Conservation (phyloP, 2,888 invertebrate genomes). For the Neoascia interrupta region DNA sequence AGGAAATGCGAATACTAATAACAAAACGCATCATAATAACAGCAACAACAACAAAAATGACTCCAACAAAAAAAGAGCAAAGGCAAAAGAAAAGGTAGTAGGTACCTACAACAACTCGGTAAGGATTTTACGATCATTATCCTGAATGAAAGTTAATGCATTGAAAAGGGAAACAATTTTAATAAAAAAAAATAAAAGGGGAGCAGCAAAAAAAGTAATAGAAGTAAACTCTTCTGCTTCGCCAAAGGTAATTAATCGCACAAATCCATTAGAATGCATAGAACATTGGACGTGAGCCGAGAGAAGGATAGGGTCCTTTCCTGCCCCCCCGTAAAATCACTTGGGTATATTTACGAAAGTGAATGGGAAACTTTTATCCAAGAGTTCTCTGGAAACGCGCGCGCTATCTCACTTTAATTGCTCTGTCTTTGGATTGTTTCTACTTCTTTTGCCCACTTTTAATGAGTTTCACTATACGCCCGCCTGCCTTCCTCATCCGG, state of each 20-base stretch:
- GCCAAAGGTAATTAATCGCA: conserved; percentile 52
- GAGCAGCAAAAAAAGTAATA: neutral
- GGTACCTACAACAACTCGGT: conserved; percentile 14
- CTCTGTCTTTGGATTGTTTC: conserved; percentile 37
- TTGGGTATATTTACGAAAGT: conserved; percentile 25
- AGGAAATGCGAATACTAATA: conserved; percentile 13
- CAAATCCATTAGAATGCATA: conserved; percentile 40
- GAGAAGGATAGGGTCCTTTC: neutral
- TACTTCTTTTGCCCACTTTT: conserved; percentile 37
- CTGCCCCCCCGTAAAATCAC: no score
- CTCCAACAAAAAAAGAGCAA: no score
- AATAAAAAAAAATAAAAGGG: conserved; percentile 7
- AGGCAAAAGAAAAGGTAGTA: neutral
- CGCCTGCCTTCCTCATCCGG: neutral
- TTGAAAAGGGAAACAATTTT: conserved; percentile 35
- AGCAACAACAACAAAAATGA: conserved; percentile 3
- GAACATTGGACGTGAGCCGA: neutral
- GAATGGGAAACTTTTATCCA: conserved; percentile 16
- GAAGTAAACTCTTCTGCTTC: neutral
- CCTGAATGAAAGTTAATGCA: conserved; percentile 38
- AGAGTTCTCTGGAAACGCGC: conserved; percentile 4
- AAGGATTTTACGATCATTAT: conserved; percentile 45
- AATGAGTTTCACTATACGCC: conserved; percentile 39
- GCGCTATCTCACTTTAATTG: conserved; percentile 27
- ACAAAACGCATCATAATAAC: neutral